Base-by-base conservation (phyloP, 2,888 invertebrate genomes). In the Thera britannica region DNA sequence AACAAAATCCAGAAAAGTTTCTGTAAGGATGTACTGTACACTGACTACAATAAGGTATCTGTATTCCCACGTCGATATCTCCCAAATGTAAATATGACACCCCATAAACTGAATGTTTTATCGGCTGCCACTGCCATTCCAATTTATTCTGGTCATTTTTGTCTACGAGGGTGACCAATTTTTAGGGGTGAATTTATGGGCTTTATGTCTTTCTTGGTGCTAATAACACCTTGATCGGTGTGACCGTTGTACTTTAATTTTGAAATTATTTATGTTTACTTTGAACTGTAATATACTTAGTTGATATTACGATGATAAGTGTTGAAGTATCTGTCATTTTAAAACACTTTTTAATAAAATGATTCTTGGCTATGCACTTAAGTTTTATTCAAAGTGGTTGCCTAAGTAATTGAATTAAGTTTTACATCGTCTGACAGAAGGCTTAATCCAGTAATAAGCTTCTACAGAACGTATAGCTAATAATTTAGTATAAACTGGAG, bases 141-240 rank as follows among this genome's bases (percentile, higher is more conserved):
- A 93, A 93, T 93, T 93, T 93, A 92, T 92, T 89, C 90, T 92
- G 93, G 93, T 92, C 92, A 93, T 92, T 93, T 92, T 92, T 92
- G 88, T 89, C 86, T 91, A 87, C 81, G 87, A 90, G 93, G 93
- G 92, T 91, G 90, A 90, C 88, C 91, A 89, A 86, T 88, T 88
- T 89, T 89, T 85, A 85, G 90, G 92, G 92, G 88, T 84, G 84
- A 90, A 90, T 90, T 91, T 91, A 92, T 90, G 76, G 77, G 78
- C 81, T 84, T 86, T 87, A 85, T 83, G 79, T 81, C 79, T 86
- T 86, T 86, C 89, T 89, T 83, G 79, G 80, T 81, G 79, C 81
- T 87, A 85, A 86, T 83, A 79, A 78, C 79, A 83, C 82, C 83
- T 85, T 82, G 79, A 77, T 81, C 77, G 68, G 63, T 76, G 77